A percentile compares a stretch with the other conserved stretches of the same genome.
phyloP scores from a whole-genome alignment of 2,888 invertebrate species.

The Metopia argyrocephala region DNA sequence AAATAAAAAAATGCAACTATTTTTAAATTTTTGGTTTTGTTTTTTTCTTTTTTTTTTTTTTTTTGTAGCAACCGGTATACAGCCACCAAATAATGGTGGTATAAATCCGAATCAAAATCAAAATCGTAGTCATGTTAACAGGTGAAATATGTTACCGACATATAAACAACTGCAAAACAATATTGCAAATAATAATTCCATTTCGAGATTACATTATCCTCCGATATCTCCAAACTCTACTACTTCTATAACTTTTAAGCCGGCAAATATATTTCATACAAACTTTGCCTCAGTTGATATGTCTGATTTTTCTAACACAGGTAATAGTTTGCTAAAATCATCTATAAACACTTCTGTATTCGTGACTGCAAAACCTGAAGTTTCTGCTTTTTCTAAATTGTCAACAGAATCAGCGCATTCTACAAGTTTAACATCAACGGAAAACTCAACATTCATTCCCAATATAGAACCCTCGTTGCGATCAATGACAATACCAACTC shows the following conservation, averaged over 20 bases:
- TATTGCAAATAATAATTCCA: conserved; percentile 62
- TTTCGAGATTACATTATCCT: conserved; percentile 58
- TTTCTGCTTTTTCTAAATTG: conserved; percentile 21
- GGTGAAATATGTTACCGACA: conserved; percentile 76
- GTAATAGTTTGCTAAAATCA: conserved; percentile 46
- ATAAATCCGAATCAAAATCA: conserved; percentile 77
- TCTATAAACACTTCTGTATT: conserved; percentile 60
- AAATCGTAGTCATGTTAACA: conserved; percentile 78
- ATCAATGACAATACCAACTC: conserved; percentile 67
- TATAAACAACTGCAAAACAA: conserved; percentile 60
- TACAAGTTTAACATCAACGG: conserved; percentile 41
- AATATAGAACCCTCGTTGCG: conserved; percentile 27
- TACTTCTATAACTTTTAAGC: conserved; percentile 55
- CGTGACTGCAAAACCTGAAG: conserved; percentile 25
- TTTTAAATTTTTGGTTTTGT: too few relatives aligned
- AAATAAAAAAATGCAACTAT: neutral
- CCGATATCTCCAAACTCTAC: conserved; percentile 59
- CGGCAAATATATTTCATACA: conserved; percentile 47
- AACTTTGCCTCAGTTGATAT: conserved; percentile 52
- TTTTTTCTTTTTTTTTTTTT: conserved; percentile 25
- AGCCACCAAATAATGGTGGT: conserved; percentile 69
- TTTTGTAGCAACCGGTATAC: conserved; percentile 62
- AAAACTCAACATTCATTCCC: conserved; percentile 47
- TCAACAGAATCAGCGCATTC: conserved; percentile 23
- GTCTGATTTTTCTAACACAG: conserved; percentile 57